Base-by-base conservation (phyloP, 1,140 invertebrate species). In the Penaeus indicus region DNA sequence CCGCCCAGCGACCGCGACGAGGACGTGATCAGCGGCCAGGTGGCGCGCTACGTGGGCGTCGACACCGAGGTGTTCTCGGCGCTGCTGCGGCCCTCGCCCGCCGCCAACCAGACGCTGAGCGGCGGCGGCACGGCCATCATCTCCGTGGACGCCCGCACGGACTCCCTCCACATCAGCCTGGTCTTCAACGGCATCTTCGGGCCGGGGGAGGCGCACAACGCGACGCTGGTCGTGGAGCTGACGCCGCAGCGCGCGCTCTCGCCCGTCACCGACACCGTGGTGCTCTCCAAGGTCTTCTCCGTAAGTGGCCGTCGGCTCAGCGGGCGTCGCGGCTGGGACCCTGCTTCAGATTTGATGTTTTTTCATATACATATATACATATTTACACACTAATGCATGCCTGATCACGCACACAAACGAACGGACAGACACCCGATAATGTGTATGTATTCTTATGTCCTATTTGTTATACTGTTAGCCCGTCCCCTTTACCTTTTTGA, bases 111-210 rank as follows among this genome's bases (percentile, higher is more conserved):
- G 21, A 60, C 72, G 54, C 87, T 90, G 27, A 86, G 84, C 19
- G 96, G 96, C 3, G 94, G 96, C 22, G 97, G 96, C 1, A 97
- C 97, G 0, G 97, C 96, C 8, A 95, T 97, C 22, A 95, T 98
- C 0, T 96, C 96, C 0, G 95, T 95, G 0, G 96, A 95, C 1
- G 95, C 96, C 1, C 94, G 95, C 0, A 95, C 96, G 0, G 96
- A 96, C 0, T 96, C 96, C 4, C 94, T 97, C 84, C 96, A 97
- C 91, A 92, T 97, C 0, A 96, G 96, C 0, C 92, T 97, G 0
- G 94, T 97, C 0, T 97, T 97, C 92, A 97, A 96, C 90, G 97
- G 97, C 0, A 93, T 97, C 0, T 97, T 97, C 84, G 92, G 93
- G 0, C 92, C 94, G 0, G 94, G 95, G 79, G 95, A 96, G 87